These are phyloP conservation scores for Chaetorhynchus papuensis DNA, from an alignment of 2,113 vertebrate species.

Conservation along the genomic window DNA sequence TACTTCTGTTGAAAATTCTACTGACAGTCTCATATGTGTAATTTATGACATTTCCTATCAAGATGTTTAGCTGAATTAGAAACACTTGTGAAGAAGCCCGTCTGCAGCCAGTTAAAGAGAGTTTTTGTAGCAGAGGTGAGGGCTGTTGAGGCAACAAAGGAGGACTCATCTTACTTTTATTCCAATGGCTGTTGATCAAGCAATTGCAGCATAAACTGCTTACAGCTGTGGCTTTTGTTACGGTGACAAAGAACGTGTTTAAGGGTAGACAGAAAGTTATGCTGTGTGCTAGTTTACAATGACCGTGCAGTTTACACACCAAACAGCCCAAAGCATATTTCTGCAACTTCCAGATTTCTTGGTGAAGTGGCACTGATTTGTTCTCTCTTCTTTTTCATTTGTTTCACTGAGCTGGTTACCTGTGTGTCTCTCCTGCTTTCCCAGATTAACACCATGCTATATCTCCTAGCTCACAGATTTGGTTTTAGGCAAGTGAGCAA, in stretches of 20 bases:
- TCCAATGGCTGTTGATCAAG: slow-evolving; percentile 59
- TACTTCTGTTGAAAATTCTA: slow-evolving; percentile 68
- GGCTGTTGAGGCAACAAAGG: slow-evolving; percentile 10
- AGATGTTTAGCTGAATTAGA: slow-evolving; percentile 76
- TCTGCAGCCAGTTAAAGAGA: slow-evolving; percentile 57
- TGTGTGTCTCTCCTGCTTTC: not conserved
- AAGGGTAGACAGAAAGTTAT: slow-evolving; percentile 62
- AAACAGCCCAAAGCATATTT: slow-evolving; percentile 42
- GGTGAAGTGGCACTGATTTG: not conserved
- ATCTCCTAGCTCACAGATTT: not conserved
- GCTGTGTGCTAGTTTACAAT: slow-evolving; percentile 32
- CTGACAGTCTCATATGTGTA: slow-evolving; percentile 65
- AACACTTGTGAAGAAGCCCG: slow-evolving; percentile 68
- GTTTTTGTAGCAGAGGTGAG: slow-evolving; percentile 42
- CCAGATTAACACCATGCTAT: not conserved
- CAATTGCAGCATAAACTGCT: slow-evolving; percentile 68
- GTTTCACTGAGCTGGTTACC: not conserved
- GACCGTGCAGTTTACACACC: slow-evolving; percentile 47
- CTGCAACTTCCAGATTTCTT: slow-evolving; percentile 31
- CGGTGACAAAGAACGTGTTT: slow-evolving; percentile 62
- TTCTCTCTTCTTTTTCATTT: not conserved
- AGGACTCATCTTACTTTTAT: slow-evolving; percentile 34
- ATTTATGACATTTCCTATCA: slow-evolving; percentile 77
- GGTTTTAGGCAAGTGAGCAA: not conserved
- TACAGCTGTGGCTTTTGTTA: slow-evolving; percentile 63